Base-by-base conservation (phyloP, 1,140 invertebrate genomes). In the Pseudomyrmex flavicornis region DNA sequence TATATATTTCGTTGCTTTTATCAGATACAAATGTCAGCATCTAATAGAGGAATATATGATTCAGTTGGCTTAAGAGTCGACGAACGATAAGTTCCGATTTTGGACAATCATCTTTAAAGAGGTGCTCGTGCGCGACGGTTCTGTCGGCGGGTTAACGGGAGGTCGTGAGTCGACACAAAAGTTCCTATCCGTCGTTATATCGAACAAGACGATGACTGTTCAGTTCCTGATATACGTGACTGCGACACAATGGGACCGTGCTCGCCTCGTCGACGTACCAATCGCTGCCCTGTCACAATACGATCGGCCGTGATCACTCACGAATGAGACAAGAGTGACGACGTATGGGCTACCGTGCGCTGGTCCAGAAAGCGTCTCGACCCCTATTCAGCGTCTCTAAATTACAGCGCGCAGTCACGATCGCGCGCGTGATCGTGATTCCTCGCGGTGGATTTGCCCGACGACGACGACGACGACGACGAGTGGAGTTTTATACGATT, bases 291-390 rank as follows among this genome's bases (percentile, higher is more conserved):
- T 89, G 88, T 89, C 88, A 89, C 88, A 89, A 89, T 89, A 89
- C 88, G 88, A 89, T 89, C 88, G 84, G 82, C 84, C 88, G 75
- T 89, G 88, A 89, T 89, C 88, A 88, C 88, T 89, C 88, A 88
- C 86, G 87, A 82, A 85, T 62, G 76, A 88, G 75, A 69, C 69
- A 70, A 85, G 87, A 87, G 82, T 82, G 85, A 88, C 85, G 86
- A 88, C 87, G 87, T 69, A 68, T 48, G 76, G 35, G 86, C 87
- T 88, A 88, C 87, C 65, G 87, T 85, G 72, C 83, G 35, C 35
- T 35, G 70, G 65, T 50, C 50, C 83, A 77, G 73, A 79, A 85
- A 77, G 76, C 58, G 76, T 70, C 83, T 77, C 87, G 65, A 62
- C 75, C 54, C 35, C 86, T 85, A 88, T 88, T 88, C 87, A 88